phyloP scores from a whole-genome alignment of 2,113 vertebrate species.

The Tachysurus vachellii region DNA sequence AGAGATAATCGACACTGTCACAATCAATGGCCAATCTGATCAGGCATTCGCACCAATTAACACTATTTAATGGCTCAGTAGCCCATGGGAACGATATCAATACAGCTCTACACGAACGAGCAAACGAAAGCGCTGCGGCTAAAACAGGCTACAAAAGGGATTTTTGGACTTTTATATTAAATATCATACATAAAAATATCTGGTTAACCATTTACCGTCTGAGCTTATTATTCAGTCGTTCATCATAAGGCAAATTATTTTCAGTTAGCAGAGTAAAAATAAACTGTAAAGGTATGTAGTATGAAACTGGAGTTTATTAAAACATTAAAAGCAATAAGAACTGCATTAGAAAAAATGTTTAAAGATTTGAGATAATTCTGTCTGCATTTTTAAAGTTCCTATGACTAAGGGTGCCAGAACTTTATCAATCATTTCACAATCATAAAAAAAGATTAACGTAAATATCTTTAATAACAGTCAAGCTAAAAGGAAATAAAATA shows the following conservation, averaged over 20 bases:
- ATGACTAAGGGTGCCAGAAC: background rate
- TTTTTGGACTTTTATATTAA: background rate
- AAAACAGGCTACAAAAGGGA: background rate
- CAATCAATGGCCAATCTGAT: conserved; percentile 56
- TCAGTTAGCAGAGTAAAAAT: background rate
- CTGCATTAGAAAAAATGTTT: background rate
- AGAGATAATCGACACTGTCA: conserved; percentile 55
- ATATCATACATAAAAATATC: background rate
- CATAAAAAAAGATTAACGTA: too few relatives aligned
- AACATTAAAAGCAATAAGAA: background rate
- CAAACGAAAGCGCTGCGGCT: background rate
- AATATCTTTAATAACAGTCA: background rate
- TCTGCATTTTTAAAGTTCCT: background rate
- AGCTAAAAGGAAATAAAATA: background rate
- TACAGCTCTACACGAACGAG: background rate
- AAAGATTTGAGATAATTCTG: background rate
- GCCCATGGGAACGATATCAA: conserved; percentile 21
- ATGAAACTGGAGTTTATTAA: background rate
- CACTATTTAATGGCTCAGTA: conserved; percentile 53
- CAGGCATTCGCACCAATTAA: conserved; percentile 54
- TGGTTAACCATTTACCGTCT: background rate
- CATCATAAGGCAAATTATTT: background rate
- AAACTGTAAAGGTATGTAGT: background rate
- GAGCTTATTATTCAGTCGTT: background rate
- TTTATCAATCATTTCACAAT: background rate